phyloP scores from a whole-genome alignment of 2,113 vertebrate species.

The Dasypus novemcinctus region DNA sequence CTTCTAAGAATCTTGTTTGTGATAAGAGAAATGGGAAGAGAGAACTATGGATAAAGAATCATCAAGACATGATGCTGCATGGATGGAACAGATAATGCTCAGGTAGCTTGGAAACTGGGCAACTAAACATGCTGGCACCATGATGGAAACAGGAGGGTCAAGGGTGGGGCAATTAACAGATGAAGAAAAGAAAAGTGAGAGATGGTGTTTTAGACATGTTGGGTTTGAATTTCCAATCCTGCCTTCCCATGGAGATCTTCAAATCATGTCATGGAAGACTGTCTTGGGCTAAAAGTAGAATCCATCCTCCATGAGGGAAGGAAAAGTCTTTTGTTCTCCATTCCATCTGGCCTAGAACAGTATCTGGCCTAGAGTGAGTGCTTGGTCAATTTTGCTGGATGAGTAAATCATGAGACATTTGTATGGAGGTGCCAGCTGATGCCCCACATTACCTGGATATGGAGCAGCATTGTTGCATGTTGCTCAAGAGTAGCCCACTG shows the following conservation, averaged over 20 bases:
- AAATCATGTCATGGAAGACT: neutral
- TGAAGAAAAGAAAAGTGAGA: neutral
- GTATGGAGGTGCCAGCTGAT: neutral
- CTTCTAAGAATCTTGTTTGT: neutral
- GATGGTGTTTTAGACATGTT: neutral
- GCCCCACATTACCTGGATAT: neutral
- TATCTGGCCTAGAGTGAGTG: neutral
- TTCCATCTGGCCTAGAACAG: neutral
- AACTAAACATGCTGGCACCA: neutral
- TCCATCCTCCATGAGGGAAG: neutral
- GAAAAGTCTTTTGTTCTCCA: neutral
- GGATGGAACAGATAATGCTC: neutral
- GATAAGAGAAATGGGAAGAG: neutral
- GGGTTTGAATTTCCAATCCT: neutral
- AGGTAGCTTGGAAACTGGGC: neutral
- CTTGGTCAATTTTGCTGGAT: neutral
- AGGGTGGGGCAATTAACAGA: fast-evolving
- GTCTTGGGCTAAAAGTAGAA: too few relatives aligned
- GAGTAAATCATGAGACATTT: neutral
- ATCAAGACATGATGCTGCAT: fast-evolving
- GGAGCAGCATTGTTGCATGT: neutral
- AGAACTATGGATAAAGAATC: neutral
- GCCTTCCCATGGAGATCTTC: neutral
- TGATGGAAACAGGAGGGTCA: neutral
- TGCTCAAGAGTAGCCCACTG: neutral